Conservation (phyloP, 2,797 vertebrate species). For the Chiroxiphia lanceolata region DNA sequence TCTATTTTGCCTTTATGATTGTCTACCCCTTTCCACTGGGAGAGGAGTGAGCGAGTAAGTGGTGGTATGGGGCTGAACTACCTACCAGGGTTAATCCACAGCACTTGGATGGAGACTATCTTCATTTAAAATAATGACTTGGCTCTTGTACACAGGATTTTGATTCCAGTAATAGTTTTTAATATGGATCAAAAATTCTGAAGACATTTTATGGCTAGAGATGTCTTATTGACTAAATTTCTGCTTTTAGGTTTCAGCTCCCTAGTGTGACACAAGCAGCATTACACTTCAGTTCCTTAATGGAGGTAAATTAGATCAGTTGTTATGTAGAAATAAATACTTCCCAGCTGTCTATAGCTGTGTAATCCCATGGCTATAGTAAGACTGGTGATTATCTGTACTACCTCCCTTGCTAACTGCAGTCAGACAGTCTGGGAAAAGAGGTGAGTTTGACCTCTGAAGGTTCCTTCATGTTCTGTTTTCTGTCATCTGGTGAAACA, state of each 20-base stretch:
- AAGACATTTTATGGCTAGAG: not conserved
- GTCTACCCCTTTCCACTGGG: not conserved
- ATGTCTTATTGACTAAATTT: not conserved
- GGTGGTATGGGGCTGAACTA: not conserved
- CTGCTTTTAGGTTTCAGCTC: not conserved
- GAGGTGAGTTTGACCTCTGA: not conserved
- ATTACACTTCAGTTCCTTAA: constrained; percentile 6
- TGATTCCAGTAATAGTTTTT: not conserved
- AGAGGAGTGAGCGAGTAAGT: not conserved
- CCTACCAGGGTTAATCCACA: not conserved
- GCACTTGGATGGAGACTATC: not conserved
- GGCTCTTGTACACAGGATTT: not conserved
- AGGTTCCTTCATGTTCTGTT: not conserved
- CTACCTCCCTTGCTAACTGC: not conserved
- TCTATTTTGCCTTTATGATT: not conserved
- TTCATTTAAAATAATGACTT: not conserved
- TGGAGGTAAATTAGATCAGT: not conserved
- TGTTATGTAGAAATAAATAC: not conserved
- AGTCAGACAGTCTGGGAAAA: not conserved
- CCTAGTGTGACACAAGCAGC: not conserved
- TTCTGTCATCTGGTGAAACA: not conserved
- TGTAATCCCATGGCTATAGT: not conserved
- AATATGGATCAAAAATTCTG: not conserved
- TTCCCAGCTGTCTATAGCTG: not conserved
- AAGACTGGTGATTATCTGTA: not conserved